Percentiles rank a stretch among this genome's conserved stretches.
Evolutionary conservation across 1,140 invertebrate species (phyloP).

Genomic region (Drosophila asahinai): DNA sequence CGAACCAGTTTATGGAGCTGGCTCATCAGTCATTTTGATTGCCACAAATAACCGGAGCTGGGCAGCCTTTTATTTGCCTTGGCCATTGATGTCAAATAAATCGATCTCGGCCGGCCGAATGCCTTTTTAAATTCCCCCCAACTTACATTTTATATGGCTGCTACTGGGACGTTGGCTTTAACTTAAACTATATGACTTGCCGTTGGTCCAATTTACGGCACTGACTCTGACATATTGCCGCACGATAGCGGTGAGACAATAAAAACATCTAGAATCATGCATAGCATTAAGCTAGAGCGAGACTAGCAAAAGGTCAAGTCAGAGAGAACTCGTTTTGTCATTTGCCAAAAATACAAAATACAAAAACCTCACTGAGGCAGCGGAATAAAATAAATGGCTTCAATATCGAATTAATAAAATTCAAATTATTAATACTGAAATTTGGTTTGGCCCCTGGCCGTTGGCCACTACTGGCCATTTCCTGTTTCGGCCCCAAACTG

Average conservation of each 20-base stretch:
- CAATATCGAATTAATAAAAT: constrained; percentile 69
- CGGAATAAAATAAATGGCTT: constrained; percentile 60
- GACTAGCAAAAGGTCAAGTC: constrained; percentile 67
- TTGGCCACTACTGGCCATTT: constrained; percentile 47
- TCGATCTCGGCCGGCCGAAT: constrained; percentile 43
- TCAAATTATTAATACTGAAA: constrained; percentile 59
- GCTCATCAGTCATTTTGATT: constrained; percentile 79
- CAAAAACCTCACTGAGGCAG: constrained; percentile 20
- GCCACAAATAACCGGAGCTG: constrained; percentile 63
- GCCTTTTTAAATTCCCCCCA: constrained; percentile 42
- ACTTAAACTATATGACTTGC: constrained; percentile 7
- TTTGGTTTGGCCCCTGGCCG: constrained; percentile 28
- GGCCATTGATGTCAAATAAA: constrained; percentile 63
- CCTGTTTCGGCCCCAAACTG: constrained; percentile 31
- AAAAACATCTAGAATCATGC: constrained; percentile 51
- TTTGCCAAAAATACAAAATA: constrained; percentile 46
- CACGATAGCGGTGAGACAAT: constrained; percentile 58
- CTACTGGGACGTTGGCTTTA: constrained; percentile 22
- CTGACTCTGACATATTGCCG: constrained; percentile 63
- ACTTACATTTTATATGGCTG: constrained; percentile 60
- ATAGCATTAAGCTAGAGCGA: constrained; percentile 29
- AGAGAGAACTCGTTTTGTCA: constrained; percentile 63
- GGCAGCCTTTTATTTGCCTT: constrained; percentile 26
- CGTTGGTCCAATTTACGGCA: constrained; percentile 46
- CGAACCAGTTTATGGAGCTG: constrained; percentile 66